A percentile compares a stretch with the other conserved stretches of the same genome.
Conservation (phyloP, 2,888 invertebrate genomes). For the Lasioglossum zephyrum region DNA sequence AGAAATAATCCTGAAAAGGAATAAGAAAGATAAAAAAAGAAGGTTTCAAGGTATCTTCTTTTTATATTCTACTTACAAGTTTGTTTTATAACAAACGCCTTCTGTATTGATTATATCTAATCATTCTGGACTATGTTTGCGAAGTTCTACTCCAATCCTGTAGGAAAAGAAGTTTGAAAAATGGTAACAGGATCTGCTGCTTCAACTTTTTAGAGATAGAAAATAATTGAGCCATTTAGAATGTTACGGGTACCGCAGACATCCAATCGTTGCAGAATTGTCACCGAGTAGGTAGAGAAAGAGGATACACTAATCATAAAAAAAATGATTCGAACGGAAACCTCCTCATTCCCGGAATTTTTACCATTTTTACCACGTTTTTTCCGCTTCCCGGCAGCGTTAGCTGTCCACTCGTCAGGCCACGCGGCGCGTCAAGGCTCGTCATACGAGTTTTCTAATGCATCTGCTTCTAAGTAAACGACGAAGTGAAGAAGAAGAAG, state of each 20-base stretch:
- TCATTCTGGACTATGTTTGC: no score
- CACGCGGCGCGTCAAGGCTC: constrained; percentile 49
- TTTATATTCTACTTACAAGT: not conserved
- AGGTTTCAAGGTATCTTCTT: not conserved
- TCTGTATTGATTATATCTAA: no score
- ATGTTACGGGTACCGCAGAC: not conserved
- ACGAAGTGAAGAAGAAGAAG: not conserved
- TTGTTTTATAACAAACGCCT: no score
- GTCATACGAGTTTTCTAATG: constrained; percentile 74
- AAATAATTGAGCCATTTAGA: not conserved
- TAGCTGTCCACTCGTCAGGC: constrained; percentile 35
- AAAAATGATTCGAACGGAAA: constrained; percentile 1
- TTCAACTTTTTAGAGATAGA: not conserved
- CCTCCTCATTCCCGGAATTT: not conserved
- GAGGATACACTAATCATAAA: not conserved
- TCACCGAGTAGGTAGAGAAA: not conserved
- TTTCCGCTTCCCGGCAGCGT: constrained; percentile 8
- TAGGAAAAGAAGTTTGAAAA: no score
- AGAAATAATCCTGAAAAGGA: no score
- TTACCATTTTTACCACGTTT: not conserved
- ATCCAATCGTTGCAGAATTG: not conserved
- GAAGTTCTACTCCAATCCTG: no score
- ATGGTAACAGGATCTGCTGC: no score
- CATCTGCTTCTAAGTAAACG: constrained; percentile 77
- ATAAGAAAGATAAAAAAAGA: no score